phyloP scores from a whole-genome alignment of 2,888 invertebrate genomes.

The Drosophila suboccidentalis region DNA sequence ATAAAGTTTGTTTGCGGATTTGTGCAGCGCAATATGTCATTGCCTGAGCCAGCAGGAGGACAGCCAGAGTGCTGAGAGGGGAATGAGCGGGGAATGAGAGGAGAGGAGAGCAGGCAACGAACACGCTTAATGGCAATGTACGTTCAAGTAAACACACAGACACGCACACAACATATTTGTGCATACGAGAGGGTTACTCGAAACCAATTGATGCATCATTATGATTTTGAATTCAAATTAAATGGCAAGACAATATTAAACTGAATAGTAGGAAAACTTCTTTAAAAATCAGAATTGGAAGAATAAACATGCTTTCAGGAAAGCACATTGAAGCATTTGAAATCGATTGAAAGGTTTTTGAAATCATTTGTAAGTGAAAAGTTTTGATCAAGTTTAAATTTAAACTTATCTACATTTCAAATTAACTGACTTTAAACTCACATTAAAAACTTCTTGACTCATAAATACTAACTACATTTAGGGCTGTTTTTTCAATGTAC shows the following conservation, averaged over 20 bases:
- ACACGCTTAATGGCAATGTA: constrained; percentile 79
- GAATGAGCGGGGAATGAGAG: not conserved
- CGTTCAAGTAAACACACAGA: constrained; percentile 73
- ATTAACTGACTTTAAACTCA: no score
- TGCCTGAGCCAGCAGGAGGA: constrained; percentile 52
- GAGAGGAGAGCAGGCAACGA: constrained; percentile 43
- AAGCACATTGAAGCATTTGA: not conserved
- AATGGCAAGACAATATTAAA: not conserved
- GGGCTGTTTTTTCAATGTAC: no score
- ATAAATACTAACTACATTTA: no score
- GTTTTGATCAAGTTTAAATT: no score
- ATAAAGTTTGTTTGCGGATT: constrained; percentile 82
- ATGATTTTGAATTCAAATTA: not conserved
- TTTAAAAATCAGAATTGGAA: not conserved
- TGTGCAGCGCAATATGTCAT: constrained; percentile 81
- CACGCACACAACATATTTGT: constrained; percentile 45
- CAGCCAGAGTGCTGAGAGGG: not conserved
- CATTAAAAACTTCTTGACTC: no score
- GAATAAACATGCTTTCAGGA: no score
- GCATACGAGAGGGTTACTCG: constrained; percentile 41
- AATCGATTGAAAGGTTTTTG: not conserved
- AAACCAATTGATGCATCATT: not conserved
- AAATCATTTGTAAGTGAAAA: no score
- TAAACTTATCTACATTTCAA: no score
- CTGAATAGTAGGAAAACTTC: not conserved